A percentile compares a stretch with the other conserved stretches of the same genome.
Conservation (phyloP, 2,888 invertebrate species). For the Volucella bombylans region DNA sequence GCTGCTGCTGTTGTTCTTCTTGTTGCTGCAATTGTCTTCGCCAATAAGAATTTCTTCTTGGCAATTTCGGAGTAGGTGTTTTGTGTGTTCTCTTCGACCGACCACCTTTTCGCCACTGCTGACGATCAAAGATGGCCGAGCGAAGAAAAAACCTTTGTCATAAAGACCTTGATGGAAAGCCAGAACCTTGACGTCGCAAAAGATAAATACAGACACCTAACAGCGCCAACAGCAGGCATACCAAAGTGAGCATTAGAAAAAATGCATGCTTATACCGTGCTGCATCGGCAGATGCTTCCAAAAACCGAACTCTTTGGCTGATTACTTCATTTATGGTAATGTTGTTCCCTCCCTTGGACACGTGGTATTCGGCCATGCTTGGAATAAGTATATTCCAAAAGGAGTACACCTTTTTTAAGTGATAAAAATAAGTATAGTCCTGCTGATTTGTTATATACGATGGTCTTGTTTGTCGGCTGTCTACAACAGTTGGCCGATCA, state of each 20-base stretch:
- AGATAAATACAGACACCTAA: conserved; percentile 81
- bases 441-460: conserved; percentile 75
- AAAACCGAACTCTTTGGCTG: conserved; percentile 77
- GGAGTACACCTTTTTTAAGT: conserved; percentile 80
- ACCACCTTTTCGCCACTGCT: conserved; percentile 61
- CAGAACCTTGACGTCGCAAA: conserved; percentile 78
- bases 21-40: conserved; percentile 60
- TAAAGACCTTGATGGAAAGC: conserved; percentile 77
- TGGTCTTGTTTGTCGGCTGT: conserved; percentile 52
- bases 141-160: conserved; percentile 82
- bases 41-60: conserved; percentile 75
- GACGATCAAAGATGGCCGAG: conserved; percentile 78
- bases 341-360: conserved; percentile 65
- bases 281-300: conserved; percentile 80
- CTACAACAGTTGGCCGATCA: conserved; percentile 11
- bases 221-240: conserved; percentile 79
- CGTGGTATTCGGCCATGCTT: conserved; percentile 68
- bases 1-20: conserved; percentile 59
- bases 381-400: conserved; percentile 81
- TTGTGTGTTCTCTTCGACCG: conserved; percentile 58
- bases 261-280: conserved; percentile 82
- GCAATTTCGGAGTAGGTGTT: conserved; percentile 70
- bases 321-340: conserved; percentile 73
- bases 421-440: conserved; percentile 78
- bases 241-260: conserved; percentile 80